Evolutionary conservation across 2,888 invertebrate species (phyloP).

Genomic region (Sabatieria punctata): DNA sequence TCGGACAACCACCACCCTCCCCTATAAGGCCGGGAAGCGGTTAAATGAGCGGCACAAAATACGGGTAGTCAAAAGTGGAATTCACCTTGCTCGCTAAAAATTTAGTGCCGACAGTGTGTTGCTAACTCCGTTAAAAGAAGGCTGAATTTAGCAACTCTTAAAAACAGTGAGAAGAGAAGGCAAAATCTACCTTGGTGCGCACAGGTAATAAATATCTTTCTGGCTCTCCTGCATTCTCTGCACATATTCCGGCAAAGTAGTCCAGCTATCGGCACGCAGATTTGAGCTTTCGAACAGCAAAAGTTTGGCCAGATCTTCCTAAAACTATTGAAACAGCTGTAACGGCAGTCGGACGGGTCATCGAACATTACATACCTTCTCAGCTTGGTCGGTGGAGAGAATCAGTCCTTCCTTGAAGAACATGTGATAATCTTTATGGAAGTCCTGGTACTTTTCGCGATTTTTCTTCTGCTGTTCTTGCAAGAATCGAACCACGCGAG

Average conservation of each 20-base stretch:
- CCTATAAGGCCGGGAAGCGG: no score
- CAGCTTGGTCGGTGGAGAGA: conserved; percentile 55
- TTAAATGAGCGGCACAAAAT: no score
- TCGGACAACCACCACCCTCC: no score
- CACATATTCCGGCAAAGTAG: conserved; percentile 59
- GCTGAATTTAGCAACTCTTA: no score
- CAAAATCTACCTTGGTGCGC: conserved; percentile 66
- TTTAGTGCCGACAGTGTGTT: no score
- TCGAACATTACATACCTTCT: no score
- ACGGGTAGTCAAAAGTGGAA: no score
- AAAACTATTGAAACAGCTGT: conserved; percentile 11
- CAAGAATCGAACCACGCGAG: conserved; percentile 62
- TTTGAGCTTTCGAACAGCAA: conserved; percentile 79
- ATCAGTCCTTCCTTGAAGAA: conserved; percentile 92
- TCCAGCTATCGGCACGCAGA: conserved; percentile 49
- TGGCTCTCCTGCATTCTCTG: conserved; percentile 56
- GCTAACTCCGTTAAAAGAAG: no score
- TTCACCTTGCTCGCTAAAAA: no score
- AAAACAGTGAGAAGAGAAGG: no score
- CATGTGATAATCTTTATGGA: conserved; percentile 76
- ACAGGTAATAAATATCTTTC: conserved; percentile 73
- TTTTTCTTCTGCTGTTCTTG: conserved; percentile 68
- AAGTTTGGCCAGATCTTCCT: conserved; percentile 77
- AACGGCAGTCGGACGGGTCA: no score
- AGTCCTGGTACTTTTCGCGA: conserved; percentile 57